Percentiles rank a stretch among this genome's conserved stretches.
These are phyloP conservation scores for Euplexia lucipara DNA, from an alignment of 2,888 invertebrate genomes.

Conservation along the genomic window DNA sequence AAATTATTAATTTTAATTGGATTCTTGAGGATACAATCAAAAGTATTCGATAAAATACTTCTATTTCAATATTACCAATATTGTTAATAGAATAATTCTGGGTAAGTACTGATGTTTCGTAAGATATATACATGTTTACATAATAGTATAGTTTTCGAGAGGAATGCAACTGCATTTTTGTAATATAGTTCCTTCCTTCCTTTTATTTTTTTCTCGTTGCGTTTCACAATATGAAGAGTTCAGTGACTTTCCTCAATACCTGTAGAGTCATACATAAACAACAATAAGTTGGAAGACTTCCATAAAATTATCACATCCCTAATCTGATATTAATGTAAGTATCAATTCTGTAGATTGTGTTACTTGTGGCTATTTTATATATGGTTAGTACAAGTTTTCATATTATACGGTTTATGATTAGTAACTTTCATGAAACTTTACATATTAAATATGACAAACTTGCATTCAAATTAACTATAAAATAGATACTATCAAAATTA, in stretches of 20 bases:
- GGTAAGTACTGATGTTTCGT: constrained; percentile 64
- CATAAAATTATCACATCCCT: constrained; percentile 16
- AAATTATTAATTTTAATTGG: constrained; percentile 43
- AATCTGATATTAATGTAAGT: constrained; percentile 21
- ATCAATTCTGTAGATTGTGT: neutral
- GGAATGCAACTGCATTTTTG: constrained; percentile 34
- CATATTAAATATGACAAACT: too few relatives aligned
- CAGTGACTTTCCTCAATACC: constrained; percentile 39
- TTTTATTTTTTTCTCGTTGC: neutral
- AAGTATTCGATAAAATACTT: constrained; percentile 11
- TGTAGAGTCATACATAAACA: constrained; percentile 49
- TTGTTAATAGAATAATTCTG: constrained; percentile 13
- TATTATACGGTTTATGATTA: too few relatives aligned
- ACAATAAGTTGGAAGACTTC: constrained; percentile 44
- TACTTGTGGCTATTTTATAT: neutral
- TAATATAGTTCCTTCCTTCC: neutral
- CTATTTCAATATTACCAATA: constrained; percentile 9
- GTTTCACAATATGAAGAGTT: constrained; percentile 24
- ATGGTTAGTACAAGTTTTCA: too few relatives aligned
- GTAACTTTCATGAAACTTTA: neutral
- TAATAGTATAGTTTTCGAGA: constrained; percentile 68
- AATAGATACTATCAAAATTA: too few relatives aligned
- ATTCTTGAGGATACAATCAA: constrained; percentile 14
- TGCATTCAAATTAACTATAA: too few relatives aligned
- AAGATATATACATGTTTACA: constrained; percentile 75